Evolutionary conservation across 1,140 invertebrate genomes (phyloP).

Genomic region (Xylocopa sonorina): DNA sequence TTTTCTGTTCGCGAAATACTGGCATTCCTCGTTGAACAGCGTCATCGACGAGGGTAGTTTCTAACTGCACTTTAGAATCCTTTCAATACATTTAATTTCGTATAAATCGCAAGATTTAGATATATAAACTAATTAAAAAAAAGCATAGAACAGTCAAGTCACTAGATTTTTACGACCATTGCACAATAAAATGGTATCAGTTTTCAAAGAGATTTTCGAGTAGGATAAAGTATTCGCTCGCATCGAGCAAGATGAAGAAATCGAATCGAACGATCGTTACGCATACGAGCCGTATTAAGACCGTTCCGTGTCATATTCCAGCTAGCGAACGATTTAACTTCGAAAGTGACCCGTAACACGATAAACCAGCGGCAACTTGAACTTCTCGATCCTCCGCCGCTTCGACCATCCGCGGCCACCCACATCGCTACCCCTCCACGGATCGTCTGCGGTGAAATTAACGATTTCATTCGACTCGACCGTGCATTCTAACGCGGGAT

Average conservation of each 20-base stretch:
- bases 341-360: constrained; percentile 26
- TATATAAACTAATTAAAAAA: no score
- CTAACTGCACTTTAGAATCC: no score
- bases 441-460: constrained; percentile 19
- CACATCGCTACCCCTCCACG: not conserved
- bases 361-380: constrained; percentile 7
- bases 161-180: no score
- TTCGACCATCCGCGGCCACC: not conserved
- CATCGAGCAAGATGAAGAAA: no score
- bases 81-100: no score
- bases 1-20: not conserved
- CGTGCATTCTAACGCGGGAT: constrained; percentile 5
- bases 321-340: constrained; percentile 26
- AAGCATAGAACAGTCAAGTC: no score
- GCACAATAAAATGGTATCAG: no score
- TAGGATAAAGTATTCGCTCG: no score
- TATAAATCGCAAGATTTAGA: no score
- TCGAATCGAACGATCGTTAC: not conserved
- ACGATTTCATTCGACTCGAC: not conserved
- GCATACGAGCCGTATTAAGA: constrained; percentile 15
- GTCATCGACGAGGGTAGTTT: no score
- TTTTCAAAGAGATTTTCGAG: no score
- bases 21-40: no score
- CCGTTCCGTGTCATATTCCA: constrained; percentile 1
- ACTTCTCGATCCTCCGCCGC: not conserved